These are phyloP conservation scores for Podabrus alpinus DNA, from an alignment of 2,888 invertebrate species.

Conservation along the genomic window DNA sequence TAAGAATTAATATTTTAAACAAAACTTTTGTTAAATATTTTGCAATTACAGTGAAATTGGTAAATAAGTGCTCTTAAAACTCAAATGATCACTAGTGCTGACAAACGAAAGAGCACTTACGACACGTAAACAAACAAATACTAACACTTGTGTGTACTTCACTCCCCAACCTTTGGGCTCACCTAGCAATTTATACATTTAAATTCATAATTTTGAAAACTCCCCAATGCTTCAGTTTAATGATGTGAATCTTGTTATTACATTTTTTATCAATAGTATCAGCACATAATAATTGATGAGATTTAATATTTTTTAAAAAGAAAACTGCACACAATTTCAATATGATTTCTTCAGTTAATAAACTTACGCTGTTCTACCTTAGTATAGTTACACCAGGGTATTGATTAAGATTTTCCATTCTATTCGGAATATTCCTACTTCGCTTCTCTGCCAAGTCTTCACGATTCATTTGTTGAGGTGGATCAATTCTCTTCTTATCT, in stretches of 20 bases:
- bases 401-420: too few species aligned
- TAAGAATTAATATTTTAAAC: neutral
- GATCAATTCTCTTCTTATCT: too few species aligned
- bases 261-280: neutral
- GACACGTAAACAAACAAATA: neutral
- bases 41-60: neutral
- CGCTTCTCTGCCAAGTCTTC: too few species aligned
- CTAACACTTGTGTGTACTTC: neutral
- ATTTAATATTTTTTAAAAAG: too few species aligned
- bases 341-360: too few species aligned
- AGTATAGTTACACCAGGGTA: too few species aligned
- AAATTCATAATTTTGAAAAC: neutral
- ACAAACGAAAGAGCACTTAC: neutral
- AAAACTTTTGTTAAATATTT: neutral
- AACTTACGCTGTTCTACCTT: too few species aligned
- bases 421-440: too few species aligned
- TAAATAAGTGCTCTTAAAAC: neutral
- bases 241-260: neutral
- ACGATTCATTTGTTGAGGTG: too few species aligned
- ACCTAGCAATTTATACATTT: neutral
- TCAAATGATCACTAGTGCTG: neutral
- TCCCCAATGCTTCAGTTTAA: neutral
- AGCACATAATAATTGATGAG: too few species aligned
- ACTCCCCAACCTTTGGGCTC: neutral
- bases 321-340: too few species aligned